Evolutionary conservation across 2,888 invertebrate species (phyloP).

Genomic region (Aethes cnicana): DNA sequence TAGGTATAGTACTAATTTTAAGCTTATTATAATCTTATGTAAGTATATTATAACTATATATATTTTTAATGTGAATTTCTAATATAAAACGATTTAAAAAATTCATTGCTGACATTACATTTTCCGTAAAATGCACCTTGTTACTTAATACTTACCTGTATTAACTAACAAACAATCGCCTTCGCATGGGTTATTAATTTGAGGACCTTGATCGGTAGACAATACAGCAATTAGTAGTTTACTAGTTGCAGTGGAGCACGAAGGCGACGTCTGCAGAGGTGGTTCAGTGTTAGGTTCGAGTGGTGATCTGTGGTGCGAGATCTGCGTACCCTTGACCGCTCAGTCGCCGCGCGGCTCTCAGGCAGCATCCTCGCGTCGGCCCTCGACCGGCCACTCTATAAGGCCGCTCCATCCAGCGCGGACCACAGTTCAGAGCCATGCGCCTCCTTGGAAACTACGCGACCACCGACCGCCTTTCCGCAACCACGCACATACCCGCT

Average conservation of each 20-base stretch:
- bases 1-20: too few species aligned
- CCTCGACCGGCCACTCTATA: slow-evolving; percentile 43
- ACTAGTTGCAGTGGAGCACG: slow-evolving; percentile 21
- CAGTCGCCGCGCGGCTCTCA: slow-evolving; percentile 69
- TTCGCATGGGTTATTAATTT: slow-evolving; percentile 17
- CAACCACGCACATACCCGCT: slow-evolving; percentile 25
- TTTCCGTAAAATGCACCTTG: too few species aligned
- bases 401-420: slow-evolving; percentile 43
- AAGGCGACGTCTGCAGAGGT: slow-evolving; percentile 34
- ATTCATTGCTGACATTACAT: too few species aligned
- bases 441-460: slow-evolving; percentile 45
- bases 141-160: background rate
- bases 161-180: background rate
- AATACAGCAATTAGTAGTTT: slow-evolving; percentile 37
- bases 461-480: slow-evolving; percentile 26
- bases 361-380: slow-evolving; percentile 63
- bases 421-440: slow-evolving; percentile 57
- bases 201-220: slow-evolving; percentile 32
- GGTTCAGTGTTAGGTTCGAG: slow-evolving; percentile 41
- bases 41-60: too few species aligned
- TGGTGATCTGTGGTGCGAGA: too few species aligned
- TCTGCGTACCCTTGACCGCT: slow-evolving; percentile 64
- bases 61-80: too few species aligned
- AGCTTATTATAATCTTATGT: too few species aligned
- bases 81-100: too few species aligned